A percentile compares a stretch with the other conserved stretches of the same genome.
These are phyloP conservation scores for Dendrocincla tyrannina DNA, from an alignment of 2,797 vertebrate genomes.

Conservation along the genomic window DNA sequence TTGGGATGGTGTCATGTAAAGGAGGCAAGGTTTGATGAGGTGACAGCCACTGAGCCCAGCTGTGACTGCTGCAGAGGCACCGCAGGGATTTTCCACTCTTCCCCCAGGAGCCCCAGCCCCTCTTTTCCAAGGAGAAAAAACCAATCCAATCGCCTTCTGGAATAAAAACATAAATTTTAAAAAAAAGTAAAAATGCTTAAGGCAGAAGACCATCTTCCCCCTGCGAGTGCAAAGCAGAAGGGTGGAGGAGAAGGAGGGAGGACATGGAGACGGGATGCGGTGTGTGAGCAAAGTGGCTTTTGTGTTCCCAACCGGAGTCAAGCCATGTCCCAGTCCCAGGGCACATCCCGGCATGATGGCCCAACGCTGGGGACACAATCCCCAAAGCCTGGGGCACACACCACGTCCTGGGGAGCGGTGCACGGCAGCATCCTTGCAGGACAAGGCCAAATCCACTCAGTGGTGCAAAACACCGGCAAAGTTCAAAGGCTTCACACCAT, in stretches of 20 bases:
- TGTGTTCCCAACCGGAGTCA: neutral
- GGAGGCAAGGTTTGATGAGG: neutral
- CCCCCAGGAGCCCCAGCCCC: neutral
- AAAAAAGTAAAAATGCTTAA: neutral
- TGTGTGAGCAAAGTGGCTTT: neutral
- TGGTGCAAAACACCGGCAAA: neutral
- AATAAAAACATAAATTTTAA: neutral
- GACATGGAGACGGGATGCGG: fast-evolving
- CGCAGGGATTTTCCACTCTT: neutral
- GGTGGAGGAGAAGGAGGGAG: neutral
- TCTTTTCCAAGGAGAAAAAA: constrained; percentile 6
- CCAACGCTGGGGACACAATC: fast-evolving
- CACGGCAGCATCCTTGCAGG: neutral
- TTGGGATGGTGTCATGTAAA: neutral
- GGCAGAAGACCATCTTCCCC: neutral
- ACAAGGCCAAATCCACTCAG: fast-evolving
- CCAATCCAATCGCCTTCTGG: neutral
- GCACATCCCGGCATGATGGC: fast-evolving
- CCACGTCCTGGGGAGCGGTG: fast-evolving
- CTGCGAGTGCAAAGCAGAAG: neutral
- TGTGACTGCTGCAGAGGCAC: neutral
- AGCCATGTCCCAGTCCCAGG: neutral
- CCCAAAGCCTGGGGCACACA: fast-evolving
- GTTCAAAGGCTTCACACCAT: neutral
- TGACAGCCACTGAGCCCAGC: neutral